Evolutionary conservation across 2,113 vertebrate species (phyloP).

Genomic region (Spea multiplicata): DNA sequence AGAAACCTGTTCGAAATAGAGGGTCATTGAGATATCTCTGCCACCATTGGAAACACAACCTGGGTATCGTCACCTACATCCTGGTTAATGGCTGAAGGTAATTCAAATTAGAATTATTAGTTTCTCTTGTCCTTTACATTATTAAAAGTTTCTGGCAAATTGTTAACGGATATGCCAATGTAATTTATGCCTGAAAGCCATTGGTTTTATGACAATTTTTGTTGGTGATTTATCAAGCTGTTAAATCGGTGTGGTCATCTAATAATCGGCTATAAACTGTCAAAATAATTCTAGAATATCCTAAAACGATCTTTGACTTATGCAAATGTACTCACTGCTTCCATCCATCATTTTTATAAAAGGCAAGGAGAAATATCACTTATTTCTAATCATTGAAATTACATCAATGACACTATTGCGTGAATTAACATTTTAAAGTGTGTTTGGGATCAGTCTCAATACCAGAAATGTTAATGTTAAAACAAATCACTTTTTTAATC

Average conservation of each 20-base stretch:
- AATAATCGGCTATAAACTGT: slow-evolving; percentile 38
- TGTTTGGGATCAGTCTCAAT: slow-evolving; percentile 11
- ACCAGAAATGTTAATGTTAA: no score
- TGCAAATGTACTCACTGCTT: slow-evolving; percentile 27
- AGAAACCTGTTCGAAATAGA: no score
- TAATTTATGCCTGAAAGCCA: slow-evolving; percentile 26
- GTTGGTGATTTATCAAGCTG: slow-evolving; percentile 26
- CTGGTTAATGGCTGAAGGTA: no score
- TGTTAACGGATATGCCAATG: slow-evolving; percentile 18
- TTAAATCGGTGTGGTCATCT: slow-evolving; percentile 30
- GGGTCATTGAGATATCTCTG: neutral
- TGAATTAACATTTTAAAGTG: slow-evolving; percentile 36
- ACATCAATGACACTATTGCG: slow-evolving; percentile 35
- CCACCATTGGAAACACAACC: no score
- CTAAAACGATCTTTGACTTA: slow-evolving; percentile 41
- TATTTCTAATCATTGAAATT: slow-evolving; percentile 30
- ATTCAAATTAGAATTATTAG: no score
- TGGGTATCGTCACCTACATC: no score
- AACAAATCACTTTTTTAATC: neutral
- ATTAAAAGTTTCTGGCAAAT: neutral
- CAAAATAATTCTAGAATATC: slow-evolving; percentile 38
- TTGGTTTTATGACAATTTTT: slow-evolving; percentile 34
- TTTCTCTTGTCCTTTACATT: neutral
- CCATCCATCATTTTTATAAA: slow-evolving; percentile 43
- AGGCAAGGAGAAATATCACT: slow-evolving; percentile 18